Base-by-base conservation (phyloP, 2,888 invertebrate species). In the Luperina nickerlii region DNA sequence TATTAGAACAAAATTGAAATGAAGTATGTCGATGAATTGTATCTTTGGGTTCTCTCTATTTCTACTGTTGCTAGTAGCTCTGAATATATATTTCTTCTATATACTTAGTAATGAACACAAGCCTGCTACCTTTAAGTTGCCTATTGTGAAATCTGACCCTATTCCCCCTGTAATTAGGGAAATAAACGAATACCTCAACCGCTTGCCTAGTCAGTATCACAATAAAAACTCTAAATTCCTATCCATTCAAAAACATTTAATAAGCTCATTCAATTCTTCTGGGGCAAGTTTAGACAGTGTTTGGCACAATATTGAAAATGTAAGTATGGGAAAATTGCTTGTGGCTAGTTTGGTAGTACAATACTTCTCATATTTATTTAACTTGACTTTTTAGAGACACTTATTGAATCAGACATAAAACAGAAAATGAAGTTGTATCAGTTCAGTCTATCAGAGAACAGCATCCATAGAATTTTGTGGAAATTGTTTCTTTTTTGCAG, bases 61-160 rank as follows among this genome's bases (percentile, higher is more conserved):
- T 85, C 91, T 97, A 65, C 90, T 97, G 65, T 84, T 95, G 78
- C 92, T 97, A 78, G 96, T 97, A 71, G 94, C 90, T 68, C 92
- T 96, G 48, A 96, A 97, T 87, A 93, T 96, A 87, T 97, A 95
- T 88, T 97, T 97, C 86, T 96, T 96, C 88, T 96, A 96, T 86
- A 94, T 92, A 15, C 91, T 96, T 68, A 95, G 94, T 74, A 92
- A 93, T 81, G 90, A 93, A 48, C 94, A 87, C 88, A 94, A 90
- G 86, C 85, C 91, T 60, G 79, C 90, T 27, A 90, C 87, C 62
- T 92, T 93, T 76, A 94, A 91, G 76, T 87, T 94, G 62, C 94
- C 93, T 73, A 90, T 91, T 84, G 89, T 94, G 70, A 95, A 94
- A 88, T 84, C 94, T 82, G 95, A 95, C 83, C 81, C 91, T 5